These are phyloP conservation scores for Oncorhynchus clarkii DNA, from an alignment of 2,113 vertebrate species.

Conservation along the genomic window DNA sequence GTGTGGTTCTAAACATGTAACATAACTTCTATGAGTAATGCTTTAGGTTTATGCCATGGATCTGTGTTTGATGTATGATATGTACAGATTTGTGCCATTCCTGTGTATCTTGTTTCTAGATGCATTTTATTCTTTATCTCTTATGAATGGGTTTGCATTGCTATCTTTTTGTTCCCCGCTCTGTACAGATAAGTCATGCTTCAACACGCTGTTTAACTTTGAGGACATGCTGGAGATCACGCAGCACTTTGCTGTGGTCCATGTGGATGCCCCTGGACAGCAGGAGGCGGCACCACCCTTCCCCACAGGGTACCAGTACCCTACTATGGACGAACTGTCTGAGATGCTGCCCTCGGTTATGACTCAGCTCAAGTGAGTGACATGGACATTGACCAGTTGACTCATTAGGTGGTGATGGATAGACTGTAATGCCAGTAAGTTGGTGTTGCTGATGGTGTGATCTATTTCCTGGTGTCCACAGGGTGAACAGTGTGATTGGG, in stretches of 20 bases:
- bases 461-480: slow-evolving; percentile 33
- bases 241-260: slow-evolving; percentile 93
- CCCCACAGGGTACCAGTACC: slow-evolving; percentile 92
- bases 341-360: slow-evolving; percentile 93
- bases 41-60: background rate
- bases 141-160: background rate
- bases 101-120: background rate
- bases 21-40: background rate
- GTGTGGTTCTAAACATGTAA: no score
- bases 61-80: background rate
- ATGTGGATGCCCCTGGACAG: slow-evolving; percentile 93
- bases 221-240: slow-evolving; percentile 98
- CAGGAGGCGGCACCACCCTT: slow-evolving; percentile 91
- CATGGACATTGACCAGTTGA: background rate
- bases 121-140: background rate
- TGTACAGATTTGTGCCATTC: background rate
- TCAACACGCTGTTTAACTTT: slow-evolving; percentile 96
- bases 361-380: slow-evolving; percentile 87
- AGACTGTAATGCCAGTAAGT: no score
- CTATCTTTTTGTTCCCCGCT: background rate
- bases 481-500: slow-evolving; percentile 72
- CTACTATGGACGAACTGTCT: slow-evolving; percentile 91
- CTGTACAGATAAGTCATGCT: slow-evolving; percentile 93
- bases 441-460: background rate
- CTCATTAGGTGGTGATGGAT: background rate